A percentile compares a stretch with the other conserved stretches of the same genome.
These are phyloP conservation scores for Nemoura dubitans DNA, from an alignment of 2,888 invertebrate species.

Conservation along the genomic window DNA sequence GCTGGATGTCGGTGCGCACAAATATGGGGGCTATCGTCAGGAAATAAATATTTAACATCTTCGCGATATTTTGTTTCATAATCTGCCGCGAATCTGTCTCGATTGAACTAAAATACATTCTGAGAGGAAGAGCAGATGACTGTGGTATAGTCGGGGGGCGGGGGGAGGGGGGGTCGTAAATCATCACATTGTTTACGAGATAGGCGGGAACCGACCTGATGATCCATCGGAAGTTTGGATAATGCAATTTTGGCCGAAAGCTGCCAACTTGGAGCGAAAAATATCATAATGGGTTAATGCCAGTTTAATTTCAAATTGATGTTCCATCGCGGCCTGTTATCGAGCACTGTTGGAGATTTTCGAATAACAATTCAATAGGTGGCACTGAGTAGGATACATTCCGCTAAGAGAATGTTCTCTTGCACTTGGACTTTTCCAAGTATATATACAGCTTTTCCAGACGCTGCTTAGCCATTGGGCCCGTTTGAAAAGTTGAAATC, in stretches of 20 bases:
- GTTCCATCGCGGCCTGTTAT: no score
- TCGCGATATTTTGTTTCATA: neutral
- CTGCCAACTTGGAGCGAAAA: neutral
- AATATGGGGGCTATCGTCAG: neutral
- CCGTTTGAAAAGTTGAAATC: no score
- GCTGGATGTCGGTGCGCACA: neutral
- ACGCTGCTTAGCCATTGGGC: no score
- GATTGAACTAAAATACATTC: neutral
- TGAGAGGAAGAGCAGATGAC: neutral
- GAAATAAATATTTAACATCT: conserved; percentile 2
- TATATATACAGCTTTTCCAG: no score
- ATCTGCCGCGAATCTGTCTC: neutral
- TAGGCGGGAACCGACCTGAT: neutral
- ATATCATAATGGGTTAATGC: neutral
- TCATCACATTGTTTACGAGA: neutral
- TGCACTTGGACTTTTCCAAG: no score
- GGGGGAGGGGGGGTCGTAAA: neutral
- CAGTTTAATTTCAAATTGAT: neutral
- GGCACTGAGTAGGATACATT: no score
- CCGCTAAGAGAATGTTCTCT: no score
- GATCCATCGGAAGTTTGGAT: neutral
- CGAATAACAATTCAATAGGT: no score
- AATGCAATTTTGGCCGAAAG: neutral
- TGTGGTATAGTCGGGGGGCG: no score
- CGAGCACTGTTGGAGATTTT: no score